Percentiles rank a stretch among this genome's conserved stretches.
Conservation (phyloP, 2,888 invertebrate genomes). For the Peribatodes rhomboidaria region DNA sequence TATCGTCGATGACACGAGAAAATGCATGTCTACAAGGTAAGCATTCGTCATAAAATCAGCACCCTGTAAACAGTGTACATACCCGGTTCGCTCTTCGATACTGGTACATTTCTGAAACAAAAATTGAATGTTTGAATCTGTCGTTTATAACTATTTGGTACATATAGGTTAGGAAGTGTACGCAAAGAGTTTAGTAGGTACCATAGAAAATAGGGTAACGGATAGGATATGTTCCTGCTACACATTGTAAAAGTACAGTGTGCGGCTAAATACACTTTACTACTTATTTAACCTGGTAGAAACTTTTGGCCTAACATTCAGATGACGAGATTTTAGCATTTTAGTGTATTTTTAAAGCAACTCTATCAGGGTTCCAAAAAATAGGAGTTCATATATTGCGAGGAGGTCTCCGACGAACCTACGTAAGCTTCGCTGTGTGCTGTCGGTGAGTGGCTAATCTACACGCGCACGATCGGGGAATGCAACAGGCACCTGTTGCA, state of each 20-base stretch:
- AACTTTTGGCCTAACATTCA: not conserved
- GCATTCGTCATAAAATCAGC: no score
- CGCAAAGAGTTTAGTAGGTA: not conserved
- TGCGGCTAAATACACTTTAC: no score
- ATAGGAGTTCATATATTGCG: not conserved
- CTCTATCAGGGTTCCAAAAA: not conserved
- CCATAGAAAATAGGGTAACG: no score
- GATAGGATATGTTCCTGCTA: no score
- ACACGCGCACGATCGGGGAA: no score
- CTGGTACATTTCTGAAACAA: slow-evolving; percentile 40
- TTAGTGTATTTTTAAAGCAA: no score
- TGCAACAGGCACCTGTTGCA: not conserved
- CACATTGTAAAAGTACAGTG: no score
- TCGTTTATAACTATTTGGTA: not conserved
- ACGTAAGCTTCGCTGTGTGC: not conserved
- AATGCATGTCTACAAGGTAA: no score
- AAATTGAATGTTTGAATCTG: slow-evolving; percentile 7
- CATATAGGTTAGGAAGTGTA: no score
- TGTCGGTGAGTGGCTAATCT: not conserved
- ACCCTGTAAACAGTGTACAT: slow-evolving; percentile 1
- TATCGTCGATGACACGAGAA: no score
- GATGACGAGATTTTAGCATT: not conserved
- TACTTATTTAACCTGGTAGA: no score
- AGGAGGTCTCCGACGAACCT: not conserved
- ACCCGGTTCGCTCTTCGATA: slow-evolving; percentile 29